Evolutionary conservation across 2,113 vertebrate genomes (phyloP).

Genomic region (Tichodroma muraria): DNA sequence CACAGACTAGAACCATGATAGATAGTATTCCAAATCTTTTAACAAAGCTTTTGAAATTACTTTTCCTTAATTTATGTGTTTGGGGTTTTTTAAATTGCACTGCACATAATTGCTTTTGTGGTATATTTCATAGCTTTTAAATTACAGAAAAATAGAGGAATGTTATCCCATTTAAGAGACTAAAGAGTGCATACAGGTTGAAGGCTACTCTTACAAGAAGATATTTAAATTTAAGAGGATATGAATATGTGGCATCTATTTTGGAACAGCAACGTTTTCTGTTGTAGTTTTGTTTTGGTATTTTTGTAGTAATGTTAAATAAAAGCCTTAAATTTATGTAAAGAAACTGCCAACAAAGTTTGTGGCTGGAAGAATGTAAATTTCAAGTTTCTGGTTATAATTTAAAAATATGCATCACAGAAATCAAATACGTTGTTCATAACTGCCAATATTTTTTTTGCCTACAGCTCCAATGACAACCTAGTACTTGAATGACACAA

Average conservation of each 20-base stretch:
- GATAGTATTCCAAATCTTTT: background rate
- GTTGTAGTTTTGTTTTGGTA: background rate
- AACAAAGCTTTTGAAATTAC: background rate
- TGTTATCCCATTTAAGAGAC: background rate
- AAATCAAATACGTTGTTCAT: background rate
- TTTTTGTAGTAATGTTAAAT: background rate
- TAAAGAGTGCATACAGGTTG: background rate
- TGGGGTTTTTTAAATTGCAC: background rate
- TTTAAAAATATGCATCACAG: background rate
- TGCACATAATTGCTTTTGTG: background rate
- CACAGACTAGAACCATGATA: background rate
- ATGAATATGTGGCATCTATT: background rate
- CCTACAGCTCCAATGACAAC: background rate
- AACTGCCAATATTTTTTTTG: conserved; percentile 19
- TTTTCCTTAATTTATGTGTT: background rate
- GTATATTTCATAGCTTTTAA: background rate
- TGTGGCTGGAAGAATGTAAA: background rate
- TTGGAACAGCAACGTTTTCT: background rate
- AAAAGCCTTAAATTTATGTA: background rate
- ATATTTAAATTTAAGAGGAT: background rate
- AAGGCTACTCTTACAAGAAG: background rate
- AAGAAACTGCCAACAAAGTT: background rate
- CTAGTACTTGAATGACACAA: background rate
- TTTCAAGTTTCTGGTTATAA: background rate
- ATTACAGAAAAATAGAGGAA: background rate